Conservation (phyloP, 2,797 vertebrate genomes). For the Ptychobarbus kaznakovi region DNA sequence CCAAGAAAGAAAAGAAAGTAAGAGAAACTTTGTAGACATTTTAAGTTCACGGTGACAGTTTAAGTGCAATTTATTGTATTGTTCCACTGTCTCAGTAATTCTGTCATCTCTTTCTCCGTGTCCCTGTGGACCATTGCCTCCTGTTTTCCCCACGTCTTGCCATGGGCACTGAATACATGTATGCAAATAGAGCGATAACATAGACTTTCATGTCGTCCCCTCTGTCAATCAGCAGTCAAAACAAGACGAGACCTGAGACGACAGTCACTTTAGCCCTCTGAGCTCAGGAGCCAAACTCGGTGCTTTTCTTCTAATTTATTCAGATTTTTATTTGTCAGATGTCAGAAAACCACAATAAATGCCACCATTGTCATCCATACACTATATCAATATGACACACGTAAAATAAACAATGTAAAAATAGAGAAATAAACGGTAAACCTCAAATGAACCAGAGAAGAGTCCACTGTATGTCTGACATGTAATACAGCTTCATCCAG, state of each 20-base stretch:
- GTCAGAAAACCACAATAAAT: constrained; percentile 79
- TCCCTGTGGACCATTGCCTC: constrained; percentile 62
- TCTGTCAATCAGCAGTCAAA: constrained; percentile 56
- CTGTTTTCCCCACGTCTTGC: constrained; percentile 69
- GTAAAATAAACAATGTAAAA: constrained; percentile 65
- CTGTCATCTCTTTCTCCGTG: constrained; percentile 40
- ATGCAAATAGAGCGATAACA: constrained; percentile 73
- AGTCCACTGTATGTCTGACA: constrained; percentile 79
- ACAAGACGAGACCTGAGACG: constrained; percentile 61
- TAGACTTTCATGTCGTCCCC: constrained; percentile 66
- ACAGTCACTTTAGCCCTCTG: constrained; percentile 56
- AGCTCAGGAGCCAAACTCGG: constrained; percentile 63
- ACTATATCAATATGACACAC: constrained; percentile 78
- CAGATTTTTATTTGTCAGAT: constrained; percentile 60
- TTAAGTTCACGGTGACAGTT: constrained; percentile 26
- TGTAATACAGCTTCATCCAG: constrained; percentile 83
- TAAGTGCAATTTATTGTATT: constrained; percentile 40
- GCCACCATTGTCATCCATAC: constrained; percentile 78
- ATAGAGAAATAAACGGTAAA: constrained; percentile 69
- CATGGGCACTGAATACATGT: constrained; percentile 65
- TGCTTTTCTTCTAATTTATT: constrained; percentile 77
- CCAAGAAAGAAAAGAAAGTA: constrained; percentile 48
- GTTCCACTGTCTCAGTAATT: constrained; percentile 37
- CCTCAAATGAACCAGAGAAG: constrained; percentile 63
- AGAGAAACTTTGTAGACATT: background rate